Conservation (phyloP, 2,888 invertebrate species). For the Hybos culiciformis region DNA sequence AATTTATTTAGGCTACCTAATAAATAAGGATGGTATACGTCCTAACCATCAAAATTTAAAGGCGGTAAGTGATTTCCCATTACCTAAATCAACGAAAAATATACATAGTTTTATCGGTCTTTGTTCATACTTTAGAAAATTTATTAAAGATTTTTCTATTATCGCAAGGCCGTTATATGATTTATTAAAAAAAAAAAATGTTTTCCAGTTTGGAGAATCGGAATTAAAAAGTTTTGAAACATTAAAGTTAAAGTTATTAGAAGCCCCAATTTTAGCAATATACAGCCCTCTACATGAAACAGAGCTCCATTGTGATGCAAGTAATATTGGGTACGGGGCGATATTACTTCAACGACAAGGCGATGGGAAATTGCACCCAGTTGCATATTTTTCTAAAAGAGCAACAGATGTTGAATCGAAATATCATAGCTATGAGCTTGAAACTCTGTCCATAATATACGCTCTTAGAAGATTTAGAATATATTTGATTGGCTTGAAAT, state of each 20-base stretch:
- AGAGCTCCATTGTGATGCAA: slow-evolving; percentile 23
- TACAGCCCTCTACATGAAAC: slow-evolving; percentile 19
- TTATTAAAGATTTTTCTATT: slow-evolving; percentile 14
- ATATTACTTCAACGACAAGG: no score
- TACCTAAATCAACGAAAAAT: slow-evolving; percentile 15
- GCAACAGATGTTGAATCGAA: slow-evolving; percentile 17
- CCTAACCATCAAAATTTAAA: slow-evolving; percentile 8
- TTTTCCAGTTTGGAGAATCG: no score
- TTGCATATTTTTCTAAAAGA: slow-evolving; percentile 20
- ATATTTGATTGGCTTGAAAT: no score
- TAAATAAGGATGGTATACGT: slow-evolving; percentile 7
- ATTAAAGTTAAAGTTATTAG: slow-evolving; percentile 11
- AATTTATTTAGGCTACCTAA: slow-evolving; percentile 4
- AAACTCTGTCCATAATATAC: no score
- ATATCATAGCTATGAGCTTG: slow-evolving; percentile 21
- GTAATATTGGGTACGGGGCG: no score
- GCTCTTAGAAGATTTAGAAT: no score
- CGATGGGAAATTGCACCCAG: slow-evolving; percentile 19
- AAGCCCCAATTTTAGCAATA: slow-evolving; percentile 20
- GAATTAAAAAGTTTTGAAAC: slow-evolving; percentile 10
- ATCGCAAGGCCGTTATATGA: slow-evolving; percentile 22
- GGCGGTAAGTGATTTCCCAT: slow-evolving; percentile 8
- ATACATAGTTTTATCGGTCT: slow-evolving; percentile 15
- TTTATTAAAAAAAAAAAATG: slow-evolving; percentile 13
- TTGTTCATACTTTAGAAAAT: slow-evolving; percentile 15